Percentiles rank a stretch among this genome's conserved stretches.
Evolutionary conservation across 1,140 invertebrate species (phyloP).

Genomic region (Hypsibius dujardini): DNA sequence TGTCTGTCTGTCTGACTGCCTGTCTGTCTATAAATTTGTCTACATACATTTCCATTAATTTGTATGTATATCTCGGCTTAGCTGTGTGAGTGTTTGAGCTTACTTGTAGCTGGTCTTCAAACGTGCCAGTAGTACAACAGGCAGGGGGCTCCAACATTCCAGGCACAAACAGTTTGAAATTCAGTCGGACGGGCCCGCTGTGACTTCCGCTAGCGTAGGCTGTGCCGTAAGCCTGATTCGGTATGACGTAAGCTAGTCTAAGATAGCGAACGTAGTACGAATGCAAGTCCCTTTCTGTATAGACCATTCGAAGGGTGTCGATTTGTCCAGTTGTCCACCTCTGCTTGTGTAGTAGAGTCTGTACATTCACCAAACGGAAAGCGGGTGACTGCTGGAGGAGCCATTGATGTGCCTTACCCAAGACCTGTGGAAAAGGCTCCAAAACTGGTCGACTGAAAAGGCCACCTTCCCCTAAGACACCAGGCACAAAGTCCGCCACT

Average conservation of each 20-base stretch:
- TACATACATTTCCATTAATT: not conserved
- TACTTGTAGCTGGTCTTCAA: slow-evolving; percentile 5
- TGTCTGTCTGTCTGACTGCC: too few relatives aligned
- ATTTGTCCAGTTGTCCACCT: not conserved
- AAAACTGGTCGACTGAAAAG: not conserved
- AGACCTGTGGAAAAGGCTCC: not conserved
- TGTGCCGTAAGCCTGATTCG: not conserved
- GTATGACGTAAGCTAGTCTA: not conserved
- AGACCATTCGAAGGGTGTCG: not conserved
- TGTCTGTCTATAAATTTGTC: too few relatives aligned
- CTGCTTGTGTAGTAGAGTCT: not conserved
- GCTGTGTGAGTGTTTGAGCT: not conserved
- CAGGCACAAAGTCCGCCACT: not conserved
- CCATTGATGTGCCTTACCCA: not conserved
- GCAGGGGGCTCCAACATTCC: not conserved
- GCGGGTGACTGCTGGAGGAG: not conserved
- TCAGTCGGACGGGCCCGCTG: not conserved
- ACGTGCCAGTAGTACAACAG: not conserved
- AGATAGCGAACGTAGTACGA: slow-evolving; percentile 1
- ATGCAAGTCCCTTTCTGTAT: not conserved
- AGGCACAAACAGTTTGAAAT: not conserved
- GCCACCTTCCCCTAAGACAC: not conserved
- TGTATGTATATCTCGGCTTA: not conserved
- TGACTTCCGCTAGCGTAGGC: not conserved
- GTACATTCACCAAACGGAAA: not conserved